phyloP scores from a whole-genome alignment of 2,113 vertebrate species.

The Jaculus jaculus region DNA sequence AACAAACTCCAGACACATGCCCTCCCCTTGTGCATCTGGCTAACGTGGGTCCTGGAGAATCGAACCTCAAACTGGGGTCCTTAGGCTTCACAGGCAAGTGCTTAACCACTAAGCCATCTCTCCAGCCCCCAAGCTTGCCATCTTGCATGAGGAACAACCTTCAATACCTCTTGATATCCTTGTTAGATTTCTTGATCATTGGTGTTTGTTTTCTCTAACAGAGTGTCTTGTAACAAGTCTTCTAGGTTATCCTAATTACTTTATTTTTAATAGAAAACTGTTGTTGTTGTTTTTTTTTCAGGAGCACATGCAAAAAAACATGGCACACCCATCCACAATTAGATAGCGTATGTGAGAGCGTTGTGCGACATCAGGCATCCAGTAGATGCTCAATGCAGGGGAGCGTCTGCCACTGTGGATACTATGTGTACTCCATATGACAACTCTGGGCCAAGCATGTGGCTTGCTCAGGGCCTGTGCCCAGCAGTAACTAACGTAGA shows the following conservation, averaged over 20 bases:
- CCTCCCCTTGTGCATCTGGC: too few species aligned
- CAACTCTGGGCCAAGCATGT: neutral
- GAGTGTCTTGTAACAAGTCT: neutral
- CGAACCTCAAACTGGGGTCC: too few species aligned
- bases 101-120: too few species aligned
- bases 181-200: neutral
- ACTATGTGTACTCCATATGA: neutral
- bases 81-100: too few species aligned
- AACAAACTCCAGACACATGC: too few species aligned
- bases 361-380: neutral
- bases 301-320: neutral
- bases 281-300: neutral
- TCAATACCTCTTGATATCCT: neutral
- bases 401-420: neutral
- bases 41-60: too few species aligned
- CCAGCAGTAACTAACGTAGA: neutral
- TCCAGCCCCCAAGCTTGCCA: neutral
- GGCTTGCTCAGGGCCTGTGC: neutral
- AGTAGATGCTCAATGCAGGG: neutral
- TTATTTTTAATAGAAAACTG: slow-evolving; percentile 37
- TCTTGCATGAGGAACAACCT: neutral
- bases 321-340: neutral
- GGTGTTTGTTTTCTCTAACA: neutral
- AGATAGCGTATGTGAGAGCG: neutral
- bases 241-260: neutral